Conservation (phyloP, 2,888 invertebrate species). For the Ornithoptera alexandrae region DNA sequence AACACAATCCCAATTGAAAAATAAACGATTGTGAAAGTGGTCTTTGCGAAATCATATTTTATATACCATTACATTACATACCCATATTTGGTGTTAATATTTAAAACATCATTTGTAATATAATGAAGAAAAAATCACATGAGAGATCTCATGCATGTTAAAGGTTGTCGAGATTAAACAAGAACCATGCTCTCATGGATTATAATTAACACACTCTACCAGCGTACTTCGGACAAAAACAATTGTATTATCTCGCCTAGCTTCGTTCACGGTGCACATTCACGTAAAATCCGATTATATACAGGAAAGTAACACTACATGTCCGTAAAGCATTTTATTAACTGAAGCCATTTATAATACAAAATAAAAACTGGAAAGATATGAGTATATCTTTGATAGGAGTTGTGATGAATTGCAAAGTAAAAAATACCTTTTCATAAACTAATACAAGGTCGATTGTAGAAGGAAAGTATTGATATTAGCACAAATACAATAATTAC, state of each 20-base stretch:
- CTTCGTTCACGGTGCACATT: constrained; percentile 2
- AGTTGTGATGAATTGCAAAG: no score
- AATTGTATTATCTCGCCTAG: constrained; percentile 18
- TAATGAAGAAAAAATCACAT: neutral
- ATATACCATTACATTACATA: no score
- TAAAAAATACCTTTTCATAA: no score
- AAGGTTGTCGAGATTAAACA: neutral
- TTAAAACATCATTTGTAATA: neutral
- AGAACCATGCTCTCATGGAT: neutral
- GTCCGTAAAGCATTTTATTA: neutral
- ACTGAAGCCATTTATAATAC: neutral
- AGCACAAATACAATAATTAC: no score
- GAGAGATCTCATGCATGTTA: neutral
- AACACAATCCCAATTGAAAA: no score
- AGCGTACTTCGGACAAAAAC: constrained; percentile 10
- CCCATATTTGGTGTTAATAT: neutral
- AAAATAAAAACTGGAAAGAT: neutral
- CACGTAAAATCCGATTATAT: constrained; percentile 11
- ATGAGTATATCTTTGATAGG: no score
- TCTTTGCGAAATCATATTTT: no score
- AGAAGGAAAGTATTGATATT: no score
- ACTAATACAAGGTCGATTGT: no score
- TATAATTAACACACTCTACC: constrained; percentile 5
- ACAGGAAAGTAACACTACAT: constrained; percentile 3
- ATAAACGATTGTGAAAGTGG: no score